Conservation (phyloP, 2,113 vertebrate species). For the Colaptes auratus region DNA sequence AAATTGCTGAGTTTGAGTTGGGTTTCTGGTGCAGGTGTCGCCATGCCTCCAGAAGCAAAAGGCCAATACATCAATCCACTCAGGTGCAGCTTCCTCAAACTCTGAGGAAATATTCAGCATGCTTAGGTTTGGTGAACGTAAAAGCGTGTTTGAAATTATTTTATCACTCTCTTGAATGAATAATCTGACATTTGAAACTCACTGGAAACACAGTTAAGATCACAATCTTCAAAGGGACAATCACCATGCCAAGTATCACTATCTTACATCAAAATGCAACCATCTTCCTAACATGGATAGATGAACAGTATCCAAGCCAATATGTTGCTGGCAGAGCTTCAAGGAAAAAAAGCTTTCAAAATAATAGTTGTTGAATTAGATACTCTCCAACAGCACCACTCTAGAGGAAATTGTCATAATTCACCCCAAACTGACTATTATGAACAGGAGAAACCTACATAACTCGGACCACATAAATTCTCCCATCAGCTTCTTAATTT, state of each 20-base stretch:
- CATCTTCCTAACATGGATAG: neutral
- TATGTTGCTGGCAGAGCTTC: neutral
- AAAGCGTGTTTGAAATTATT: neutral
- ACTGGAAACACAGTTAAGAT: neutral
- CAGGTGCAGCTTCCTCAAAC: neutral
- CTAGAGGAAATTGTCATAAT: neutral
- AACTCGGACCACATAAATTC: neutral
- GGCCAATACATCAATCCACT: neutral
- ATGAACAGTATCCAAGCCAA: neutral
- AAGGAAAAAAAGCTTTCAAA: neutral
- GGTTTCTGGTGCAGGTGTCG: neutral
- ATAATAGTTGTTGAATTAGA: neutral
- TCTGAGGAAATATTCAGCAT: neutral
- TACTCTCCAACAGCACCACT: neutral
- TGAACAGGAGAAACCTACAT: neutral
- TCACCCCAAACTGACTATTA: neutral
- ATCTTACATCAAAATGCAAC: constrained; percentile 3
- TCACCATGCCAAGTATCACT: neutral
- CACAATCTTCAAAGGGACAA: neutral
- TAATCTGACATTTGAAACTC: constrained; percentile 3
- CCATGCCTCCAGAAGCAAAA: neutral
- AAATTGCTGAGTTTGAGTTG: neutral
- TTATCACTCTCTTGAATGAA: neutral
- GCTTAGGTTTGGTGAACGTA: neutral
- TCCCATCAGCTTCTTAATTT: neutral